Percentiles rank a stretch among this genome's conserved stretches.
These are phyloP conservation scores for Urechis unicinctus DNA, from an alignment of 2,888 invertebrate genomes.

Conservation along the genomic window DNA sequence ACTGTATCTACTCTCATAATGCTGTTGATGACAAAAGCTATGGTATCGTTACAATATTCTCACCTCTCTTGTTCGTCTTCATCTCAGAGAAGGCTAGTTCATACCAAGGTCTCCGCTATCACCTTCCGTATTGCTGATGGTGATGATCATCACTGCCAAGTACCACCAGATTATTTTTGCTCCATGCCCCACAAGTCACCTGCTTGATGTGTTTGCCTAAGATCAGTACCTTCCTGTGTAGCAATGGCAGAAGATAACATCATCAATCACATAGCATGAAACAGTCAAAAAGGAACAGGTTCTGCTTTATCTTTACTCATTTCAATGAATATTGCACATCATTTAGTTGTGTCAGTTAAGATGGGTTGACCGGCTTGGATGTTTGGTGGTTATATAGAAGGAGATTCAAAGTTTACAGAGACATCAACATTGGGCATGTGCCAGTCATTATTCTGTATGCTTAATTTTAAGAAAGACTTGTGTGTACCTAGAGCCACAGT, in stretches of 20 bases:
- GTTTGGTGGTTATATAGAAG: slow-evolving; percentile 90
- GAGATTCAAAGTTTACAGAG: slow-evolving; percentile 63
- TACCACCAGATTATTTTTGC: slow-evolving; percentile 80
- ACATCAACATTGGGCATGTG: too few relatives aligned
- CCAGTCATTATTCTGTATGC: too few relatives aligned
- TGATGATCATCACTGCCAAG: slow-evolving; percentile 91
- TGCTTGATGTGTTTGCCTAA: slow-evolving; percentile 74
- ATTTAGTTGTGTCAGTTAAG: too few relatives aligned
- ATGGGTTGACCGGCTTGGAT: slow-evolving; percentile 64
- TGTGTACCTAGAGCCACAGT: slow-evolving; percentile 51
- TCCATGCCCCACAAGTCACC: slow-evolving; percentile 87
- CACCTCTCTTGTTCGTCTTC: slow-evolving; percentile 82
- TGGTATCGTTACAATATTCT: slow-evolving; percentile 71
- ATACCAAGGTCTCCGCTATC: slow-evolving; percentile 78
- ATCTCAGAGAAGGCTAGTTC: slow-evolving; percentile 94
- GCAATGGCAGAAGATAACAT: too few relatives aligned
- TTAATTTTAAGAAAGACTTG: not conserved
- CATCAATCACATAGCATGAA: too few relatives aligned
- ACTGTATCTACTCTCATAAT: too few relatives aligned
- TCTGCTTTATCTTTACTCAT: too few relatives aligned
- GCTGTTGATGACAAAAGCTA: too few relatives aligned
- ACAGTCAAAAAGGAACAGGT: too few relatives aligned
- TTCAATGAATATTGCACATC: too few relatives aligned
- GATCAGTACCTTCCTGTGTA: slow-evolving; percentile 58
- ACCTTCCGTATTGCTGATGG: slow-evolving; percentile 89